These are phyloP conservation scores for Catostylus mosaicus DNA, from an alignment of 30 jellyfish, hydroid and myxozoan species.

Conservation along the genomic window DNA sequence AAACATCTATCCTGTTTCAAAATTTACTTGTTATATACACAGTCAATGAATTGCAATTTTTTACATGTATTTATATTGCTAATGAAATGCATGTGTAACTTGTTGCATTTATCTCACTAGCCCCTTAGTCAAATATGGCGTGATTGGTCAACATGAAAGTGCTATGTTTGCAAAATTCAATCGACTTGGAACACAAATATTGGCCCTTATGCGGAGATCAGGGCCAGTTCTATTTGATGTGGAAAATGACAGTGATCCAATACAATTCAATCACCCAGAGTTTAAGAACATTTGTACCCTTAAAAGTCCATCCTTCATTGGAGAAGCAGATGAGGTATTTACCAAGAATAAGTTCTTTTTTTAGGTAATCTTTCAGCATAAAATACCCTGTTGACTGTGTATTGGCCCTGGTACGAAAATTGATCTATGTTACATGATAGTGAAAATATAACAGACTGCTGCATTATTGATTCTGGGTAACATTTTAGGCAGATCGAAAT, in stretches of 20 bases:
- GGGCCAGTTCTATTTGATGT: slow-evolving; percentile 81
- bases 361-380: too few species aligned
- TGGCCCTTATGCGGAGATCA: slow-evolving; percentile 76
- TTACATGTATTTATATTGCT: not conserved
- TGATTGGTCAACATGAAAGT: slow-evolving; percentile 57
- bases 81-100: not conserved
- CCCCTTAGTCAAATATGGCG: slow-evolving; percentile 58
- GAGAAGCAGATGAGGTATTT: slow-evolving; percentile 88
- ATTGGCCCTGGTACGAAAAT: too few species aligned
- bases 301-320: slow-evolving; percentile 93
- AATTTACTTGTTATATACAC: too few species aligned
- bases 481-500: too few species aligned
- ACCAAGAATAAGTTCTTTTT: too few species aligned
- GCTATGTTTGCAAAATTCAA: slow-evolving; percentile 95
- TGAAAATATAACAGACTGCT: too few species aligned
- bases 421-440: too few species aligned
- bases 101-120: not conserved
- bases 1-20: too few species aligned
- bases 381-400: too few species aligned
- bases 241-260: slow-evolving; percentile 26
- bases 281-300: slow-evolving; percentile 83
- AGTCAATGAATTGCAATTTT: too few species aligned
- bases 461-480: too few species aligned
- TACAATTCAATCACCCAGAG: slow-evolving; percentile 62
- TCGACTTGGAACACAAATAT: slow-evolving; percentile 71